Base-by-base conservation (phyloP, 2,797 vertebrate species). In the Diceros bicornis region DNA sequence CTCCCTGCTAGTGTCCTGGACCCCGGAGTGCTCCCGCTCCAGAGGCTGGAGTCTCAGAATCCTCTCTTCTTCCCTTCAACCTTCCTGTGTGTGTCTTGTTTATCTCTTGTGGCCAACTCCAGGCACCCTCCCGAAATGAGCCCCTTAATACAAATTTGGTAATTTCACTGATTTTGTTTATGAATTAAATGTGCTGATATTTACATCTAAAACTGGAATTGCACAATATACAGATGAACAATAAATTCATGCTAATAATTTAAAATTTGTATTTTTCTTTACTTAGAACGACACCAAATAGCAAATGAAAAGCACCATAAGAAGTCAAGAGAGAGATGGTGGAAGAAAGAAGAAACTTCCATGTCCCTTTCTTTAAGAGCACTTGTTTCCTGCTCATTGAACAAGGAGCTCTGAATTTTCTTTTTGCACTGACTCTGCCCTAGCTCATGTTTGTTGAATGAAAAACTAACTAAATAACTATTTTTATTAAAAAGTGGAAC, bases 101-200 rank as follows among this genome's bases (percentile, higher is more conserved):
- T 64, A 50, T 74, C 57, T 93, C 41, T n/a, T n/a, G 64, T 57
- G 90, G 71, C 44, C 68, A 3, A 17, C 72, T 89, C 66, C 18
- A 34, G 59, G 41, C n/a, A 21, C 32, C 77, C 64, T 89, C 44
- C 61, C 12, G n/a, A 77, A 27, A 74, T 25, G 66, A 94, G 13
- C 44, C 25, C 59, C 13, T 16, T 17, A 50, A 47, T 64, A 81
- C 37, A 52, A 71, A 93, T 50, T 37, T 47, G 91, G 68, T 62
- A 11, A 94, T 83, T 89, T 85, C 29, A 50, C 61, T 61, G 68
- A 89, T 86, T 72, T 75, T 79, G 77, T 50, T 68, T 84, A 16
- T 47, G 47, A 44, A 14, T 41, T 37, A 57, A 85, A 86, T 52
- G 52, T 44, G 78, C 66, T 37, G 44, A 55, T 27, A 47, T 88